Evolutionary conservation across 2,888 invertebrate species (phyloP).

Genomic region (Ormyrus pomaceus): DNA sequence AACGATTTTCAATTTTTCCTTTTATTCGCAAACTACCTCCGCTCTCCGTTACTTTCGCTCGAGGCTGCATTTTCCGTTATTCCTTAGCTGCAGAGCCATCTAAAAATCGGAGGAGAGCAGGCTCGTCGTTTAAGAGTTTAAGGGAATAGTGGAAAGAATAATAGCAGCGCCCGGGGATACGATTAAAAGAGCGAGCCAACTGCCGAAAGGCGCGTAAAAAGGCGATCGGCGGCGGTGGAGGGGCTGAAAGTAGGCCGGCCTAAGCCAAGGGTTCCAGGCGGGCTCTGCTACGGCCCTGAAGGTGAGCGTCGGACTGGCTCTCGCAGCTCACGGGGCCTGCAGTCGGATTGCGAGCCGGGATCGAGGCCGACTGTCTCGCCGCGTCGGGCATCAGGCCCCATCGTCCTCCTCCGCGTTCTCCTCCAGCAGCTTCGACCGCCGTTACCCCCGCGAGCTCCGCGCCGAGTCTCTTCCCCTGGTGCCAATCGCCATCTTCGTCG

Average conservation of each 20-base stretch:
- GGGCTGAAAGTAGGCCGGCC: conserved; percentile 12
- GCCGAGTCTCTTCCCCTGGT: background rate
- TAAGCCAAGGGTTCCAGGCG: background rate
- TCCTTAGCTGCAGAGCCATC: too few species aligned
- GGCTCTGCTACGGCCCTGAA: conserved; percentile 7
- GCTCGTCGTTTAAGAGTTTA: too few species aligned
- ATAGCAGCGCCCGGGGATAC: too few species aligned
- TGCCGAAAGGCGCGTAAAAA: background rate
- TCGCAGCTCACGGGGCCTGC: conserved; percentile 13
- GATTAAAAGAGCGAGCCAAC: too few species aligned
- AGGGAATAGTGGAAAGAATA: too few species aligned
- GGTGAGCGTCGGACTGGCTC: conserved; percentile 9
- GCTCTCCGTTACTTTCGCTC: background rate
- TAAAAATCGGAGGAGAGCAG: too few species aligned
- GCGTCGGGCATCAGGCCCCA: background rate
- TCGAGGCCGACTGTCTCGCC: conserved; percentile 9
- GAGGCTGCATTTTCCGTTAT: background rate
- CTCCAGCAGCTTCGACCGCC: background rate
- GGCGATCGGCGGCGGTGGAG: background rate
- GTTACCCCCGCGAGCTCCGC: background rate
- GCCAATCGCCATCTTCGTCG: background rate
- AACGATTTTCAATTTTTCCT: background rate
- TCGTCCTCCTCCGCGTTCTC: background rate
- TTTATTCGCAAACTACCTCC: background rate
- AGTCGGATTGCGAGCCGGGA: conserved; percentile 33